phyloP scores from a whole-genome alignment of 2,888 invertebrate species.

The Euproctis similis region DNA sequence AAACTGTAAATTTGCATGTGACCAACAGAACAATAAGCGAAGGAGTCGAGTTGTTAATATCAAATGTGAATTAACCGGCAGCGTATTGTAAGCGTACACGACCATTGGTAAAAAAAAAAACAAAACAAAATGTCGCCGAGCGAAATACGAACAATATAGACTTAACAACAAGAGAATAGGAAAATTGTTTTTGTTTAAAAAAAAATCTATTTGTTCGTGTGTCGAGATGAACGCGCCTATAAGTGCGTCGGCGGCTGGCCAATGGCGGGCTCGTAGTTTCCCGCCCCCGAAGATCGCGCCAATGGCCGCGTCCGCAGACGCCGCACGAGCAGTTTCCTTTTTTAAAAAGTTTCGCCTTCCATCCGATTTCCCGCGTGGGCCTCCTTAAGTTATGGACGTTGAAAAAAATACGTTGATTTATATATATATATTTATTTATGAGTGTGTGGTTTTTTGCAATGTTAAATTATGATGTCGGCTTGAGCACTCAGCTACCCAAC shows the following conservation, averaged over 20 bases:
- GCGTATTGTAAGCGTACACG: conserved; percentile 66
- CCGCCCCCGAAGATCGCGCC: conserved; percentile 60
- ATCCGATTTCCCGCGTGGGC: conserved; percentile 73
- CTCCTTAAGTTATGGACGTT: conserved; percentile 65
- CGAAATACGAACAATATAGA: conserved; percentile 72
- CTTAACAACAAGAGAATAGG: conserved; percentile 73
- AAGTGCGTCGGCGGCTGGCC: conserved; percentile 53
- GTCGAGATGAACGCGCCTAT: conserved; percentile 68
- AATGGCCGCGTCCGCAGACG: conserved; percentile 47
- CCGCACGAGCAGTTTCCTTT: conserved; percentile 72
- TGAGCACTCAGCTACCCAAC: conserved; percentile 30
- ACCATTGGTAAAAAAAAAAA: conserved; percentile 64
- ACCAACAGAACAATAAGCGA: conserved; percentile 51
- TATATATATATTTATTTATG: conserved; percentile 66
- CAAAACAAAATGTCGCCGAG: conserved; percentile 68
- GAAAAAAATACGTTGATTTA: too few relatives aligned
- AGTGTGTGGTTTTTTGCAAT: conserved; percentile 56
- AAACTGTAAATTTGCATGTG: conserved; percentile 65
- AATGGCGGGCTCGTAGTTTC: conserved; percentile 52
- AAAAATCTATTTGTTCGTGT: conserved; percentile 72
- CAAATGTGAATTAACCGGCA: conserved; percentile 70
- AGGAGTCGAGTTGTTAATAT: conserved; percentile 59
- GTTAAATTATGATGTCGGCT: conserved; percentile 66
- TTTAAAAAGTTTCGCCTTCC: conserved; percentile 74
- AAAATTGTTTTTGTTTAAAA: conserved; percentile 75